A percentile compares a stretch with the other conserved stretches of the same genome.
Evolutionary conservation across 2,113 vertebrate genomes (phyloP).

Genomic region (Catharus minimus): DNA sequence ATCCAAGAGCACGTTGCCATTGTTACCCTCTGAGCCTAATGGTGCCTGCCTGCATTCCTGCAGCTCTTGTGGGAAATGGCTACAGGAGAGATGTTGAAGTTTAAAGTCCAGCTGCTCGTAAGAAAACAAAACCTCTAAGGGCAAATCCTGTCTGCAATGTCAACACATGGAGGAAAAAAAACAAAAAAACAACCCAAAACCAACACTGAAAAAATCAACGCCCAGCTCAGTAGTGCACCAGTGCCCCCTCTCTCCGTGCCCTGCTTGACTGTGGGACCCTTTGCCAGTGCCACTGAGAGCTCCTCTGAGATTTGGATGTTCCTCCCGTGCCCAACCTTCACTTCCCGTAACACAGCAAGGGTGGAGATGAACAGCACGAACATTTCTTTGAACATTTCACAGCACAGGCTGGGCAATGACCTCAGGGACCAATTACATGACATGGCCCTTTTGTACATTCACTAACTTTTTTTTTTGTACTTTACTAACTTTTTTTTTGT

Average conservation of each 20-base stretch:
- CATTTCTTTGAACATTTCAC: background rate
- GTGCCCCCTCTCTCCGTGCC: rapidly evolving
- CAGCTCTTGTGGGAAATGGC: background rate
- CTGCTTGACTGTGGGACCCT: background rate
- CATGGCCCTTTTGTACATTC: rapidly evolving
- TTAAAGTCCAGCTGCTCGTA: conserved; percentile 64
- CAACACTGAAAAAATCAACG: background rate
- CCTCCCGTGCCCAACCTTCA: background rate
- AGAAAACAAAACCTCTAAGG: conserved; percentile 31
- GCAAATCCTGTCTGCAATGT: conserved; percentile 1
- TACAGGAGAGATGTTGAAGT: background rate
- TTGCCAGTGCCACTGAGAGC: background rate
- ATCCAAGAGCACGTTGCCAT: conserved; percentile 62
- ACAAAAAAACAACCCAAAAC: background rate
- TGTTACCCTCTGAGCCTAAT: background rate
- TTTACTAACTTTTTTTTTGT: too few species aligned
- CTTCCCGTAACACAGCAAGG: rapidly evolving
- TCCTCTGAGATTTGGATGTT: background rate
- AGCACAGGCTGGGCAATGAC: background rate
- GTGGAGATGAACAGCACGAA: background rate
- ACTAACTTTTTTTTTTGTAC: too few species aligned
- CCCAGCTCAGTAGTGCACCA: background rate
- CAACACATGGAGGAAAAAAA: background rate
- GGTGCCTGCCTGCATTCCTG: background rate
- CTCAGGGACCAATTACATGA: background rate